Conservation (phyloP, 2,888 invertebrate genomes). For the Pantelozetes paolii region DNA sequence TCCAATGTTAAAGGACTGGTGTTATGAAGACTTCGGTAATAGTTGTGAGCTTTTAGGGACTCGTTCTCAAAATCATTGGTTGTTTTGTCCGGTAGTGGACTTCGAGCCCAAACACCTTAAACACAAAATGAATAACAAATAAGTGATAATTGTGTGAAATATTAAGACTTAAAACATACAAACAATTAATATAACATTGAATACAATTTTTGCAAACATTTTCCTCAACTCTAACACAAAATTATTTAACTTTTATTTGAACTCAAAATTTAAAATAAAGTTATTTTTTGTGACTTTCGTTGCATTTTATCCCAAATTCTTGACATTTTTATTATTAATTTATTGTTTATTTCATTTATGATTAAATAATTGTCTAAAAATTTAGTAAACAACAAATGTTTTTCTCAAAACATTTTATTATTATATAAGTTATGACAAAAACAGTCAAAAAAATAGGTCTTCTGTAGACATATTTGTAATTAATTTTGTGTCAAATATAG, state of each 20-base stretch:
- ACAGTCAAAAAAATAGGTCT: too few relatives aligned
- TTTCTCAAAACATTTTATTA: not conserved
- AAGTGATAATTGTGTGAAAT: not conserved
- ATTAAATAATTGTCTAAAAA: not conserved
- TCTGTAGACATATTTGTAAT: too few relatives aligned
- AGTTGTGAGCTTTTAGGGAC: not conserved
- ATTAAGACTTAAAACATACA: not conserved
- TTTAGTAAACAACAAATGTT: slow-evolving; percentile 13
- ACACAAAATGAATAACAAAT: not conserved
- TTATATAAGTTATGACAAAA: not conserved
- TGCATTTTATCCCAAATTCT: too few relatives aligned
- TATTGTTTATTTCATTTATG: not conserved
- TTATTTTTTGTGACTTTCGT: too few relatives aligned
- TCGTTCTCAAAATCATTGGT: not conserved
- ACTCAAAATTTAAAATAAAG: too few relatives aligned
- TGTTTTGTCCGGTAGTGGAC: not conserved
- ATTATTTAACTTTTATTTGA: too few relatives aligned
- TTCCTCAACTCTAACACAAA: not conserved
- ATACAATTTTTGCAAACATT: not conserved
- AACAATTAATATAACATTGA: not conserved
- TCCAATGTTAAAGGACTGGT: not conserved
- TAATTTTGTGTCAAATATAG: too few relatives aligned
- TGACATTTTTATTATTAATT: too few relatives aligned
- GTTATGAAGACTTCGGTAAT: not conserved
- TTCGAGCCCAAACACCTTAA: not conserved